These are phyloP conservation scores for Calameuta pallipes DNA, from an alignment of 2,888 invertebrate species.

Conservation along the genomic window DNA sequence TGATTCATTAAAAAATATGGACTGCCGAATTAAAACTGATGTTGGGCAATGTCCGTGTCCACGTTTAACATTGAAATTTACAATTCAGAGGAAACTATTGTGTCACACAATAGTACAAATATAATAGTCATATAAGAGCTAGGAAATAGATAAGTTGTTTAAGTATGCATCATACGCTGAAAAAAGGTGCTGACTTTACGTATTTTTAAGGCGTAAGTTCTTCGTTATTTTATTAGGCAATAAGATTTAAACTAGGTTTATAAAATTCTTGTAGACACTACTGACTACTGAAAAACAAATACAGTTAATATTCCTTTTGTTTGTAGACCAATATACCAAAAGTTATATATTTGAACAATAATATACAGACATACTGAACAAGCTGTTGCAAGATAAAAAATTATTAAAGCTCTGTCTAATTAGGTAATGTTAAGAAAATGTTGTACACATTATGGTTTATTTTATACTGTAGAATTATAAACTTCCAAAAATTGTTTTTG, in stretches of 20 bases:
- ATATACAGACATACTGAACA: background rate
- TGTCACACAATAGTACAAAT: background rate
- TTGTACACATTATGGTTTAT: background rate
- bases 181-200: background rate
- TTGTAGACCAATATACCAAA: background rate
- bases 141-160: background rate
- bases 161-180: background rate
- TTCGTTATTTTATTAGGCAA: background rate
- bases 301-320: background rate
- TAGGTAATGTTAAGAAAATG: background rate
- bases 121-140: background rate
- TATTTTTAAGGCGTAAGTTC: background rate
- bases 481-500: background rate
- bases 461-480: background rate
- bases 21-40: too few species aligned
- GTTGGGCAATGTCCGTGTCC: too few species aligned
- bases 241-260: background rate
- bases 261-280: background rate
- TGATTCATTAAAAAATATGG: too few species aligned
- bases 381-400: background rate
- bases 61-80: background rate
- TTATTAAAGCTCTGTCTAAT: background rate
- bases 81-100: background rate
- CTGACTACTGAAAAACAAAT: background rate
- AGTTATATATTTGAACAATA: background rate